Base-by-base conservation (phyloP, 2,113 vertebrate genomes). In the Amphiprion percula region DNA sequence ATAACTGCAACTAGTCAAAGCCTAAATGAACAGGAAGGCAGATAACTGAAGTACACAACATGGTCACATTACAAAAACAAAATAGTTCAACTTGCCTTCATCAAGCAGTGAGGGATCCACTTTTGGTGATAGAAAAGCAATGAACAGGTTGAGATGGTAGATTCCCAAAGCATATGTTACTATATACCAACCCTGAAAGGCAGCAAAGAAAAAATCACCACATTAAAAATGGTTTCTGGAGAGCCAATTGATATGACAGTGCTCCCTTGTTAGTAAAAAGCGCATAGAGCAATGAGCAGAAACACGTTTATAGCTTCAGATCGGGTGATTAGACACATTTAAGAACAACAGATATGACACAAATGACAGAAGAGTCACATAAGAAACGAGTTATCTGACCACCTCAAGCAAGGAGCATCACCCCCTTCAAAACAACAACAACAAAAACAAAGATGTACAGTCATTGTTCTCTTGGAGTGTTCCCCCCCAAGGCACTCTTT, bases 91-190 rank as follows among this genome's bases (percentile, higher is more conserved):
- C 90, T 86, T 91, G 85, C 95, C 95, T 93, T 96, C 95, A 15
- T 96, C 95, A 89, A 95, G 92, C 91, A 95, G 78, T 10, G 95
- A 96, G 12, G 95, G 95, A 71, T 96, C 95, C 93, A 95, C 95
- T 94, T 96, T 96, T 79, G 95, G 95, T 11, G 95, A 95, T 73
- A 96, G 94, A 87, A 96, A 96, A 84, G 95, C 95, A 72, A 96
- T 96, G 93, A 96, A 96, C 85, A 96, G 87, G 88, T 96, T 96
- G 86, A 96, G 94, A 87, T 96, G 95, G 91, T 95, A 96, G 84
- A 96, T 96, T 88, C 95, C 95, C 85, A 96, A 93, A 79, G 95
- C 95, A 68, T 96, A 96, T 75, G 95, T 95, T 81, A 96, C 92
- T 90, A 96, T 96, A 91, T 96, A 96, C 95, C 95, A 96, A 67